Percentiles rank a stretch among this genome's conserved stretches.
These are phyloP conservation scores for Turdus rufiventris DNA, from an alignment of 2,113 vertebrate genomes.

Conservation along the genomic window DNA sequence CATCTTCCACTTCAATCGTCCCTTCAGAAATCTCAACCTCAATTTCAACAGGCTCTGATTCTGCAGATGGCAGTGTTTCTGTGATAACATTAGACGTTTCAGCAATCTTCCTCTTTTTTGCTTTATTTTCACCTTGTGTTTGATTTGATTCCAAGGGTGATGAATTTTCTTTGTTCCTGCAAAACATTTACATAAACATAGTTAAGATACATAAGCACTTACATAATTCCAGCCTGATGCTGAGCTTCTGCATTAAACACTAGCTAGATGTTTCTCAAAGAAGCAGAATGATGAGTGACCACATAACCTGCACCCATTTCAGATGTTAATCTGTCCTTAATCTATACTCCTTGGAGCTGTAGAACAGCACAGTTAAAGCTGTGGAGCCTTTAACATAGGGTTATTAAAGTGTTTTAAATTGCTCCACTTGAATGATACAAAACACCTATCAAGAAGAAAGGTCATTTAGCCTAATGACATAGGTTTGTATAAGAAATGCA, in stretches of 20 bases:
- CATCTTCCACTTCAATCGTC: constrained; percentile 81
- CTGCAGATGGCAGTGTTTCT: neutral
- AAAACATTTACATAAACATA: constrained; percentile 1
- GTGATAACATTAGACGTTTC: neutral
- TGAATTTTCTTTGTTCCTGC: constrained; percentile 81
- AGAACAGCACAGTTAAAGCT: neutral
- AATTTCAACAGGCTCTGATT: constrained; percentile 1
- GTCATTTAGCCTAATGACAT: neutral
- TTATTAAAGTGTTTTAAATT: neutral
- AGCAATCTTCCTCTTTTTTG: neutral
- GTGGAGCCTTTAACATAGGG: neutral
- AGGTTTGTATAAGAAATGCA: neutral
- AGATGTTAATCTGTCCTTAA: neutral
- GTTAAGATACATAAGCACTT: neutral
- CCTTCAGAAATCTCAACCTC: constrained; percentile 83
- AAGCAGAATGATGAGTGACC: neutral
- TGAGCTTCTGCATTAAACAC: neutral
- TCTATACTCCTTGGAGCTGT: neutral
- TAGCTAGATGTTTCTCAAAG: neutral
- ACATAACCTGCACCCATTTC: neutral
- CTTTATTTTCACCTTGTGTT: constrained; percentile 70
- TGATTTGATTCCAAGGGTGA: constrained; percentile 64
- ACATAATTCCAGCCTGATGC: neutral
- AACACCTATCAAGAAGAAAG: neutral
- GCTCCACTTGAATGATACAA: neutral